Percentiles rank a stretch among this genome's conserved stretches.
Evolutionary conservation across 2,113 vertebrate species (phyloP).

Genomic region (Cygnus atratus): DNA sequence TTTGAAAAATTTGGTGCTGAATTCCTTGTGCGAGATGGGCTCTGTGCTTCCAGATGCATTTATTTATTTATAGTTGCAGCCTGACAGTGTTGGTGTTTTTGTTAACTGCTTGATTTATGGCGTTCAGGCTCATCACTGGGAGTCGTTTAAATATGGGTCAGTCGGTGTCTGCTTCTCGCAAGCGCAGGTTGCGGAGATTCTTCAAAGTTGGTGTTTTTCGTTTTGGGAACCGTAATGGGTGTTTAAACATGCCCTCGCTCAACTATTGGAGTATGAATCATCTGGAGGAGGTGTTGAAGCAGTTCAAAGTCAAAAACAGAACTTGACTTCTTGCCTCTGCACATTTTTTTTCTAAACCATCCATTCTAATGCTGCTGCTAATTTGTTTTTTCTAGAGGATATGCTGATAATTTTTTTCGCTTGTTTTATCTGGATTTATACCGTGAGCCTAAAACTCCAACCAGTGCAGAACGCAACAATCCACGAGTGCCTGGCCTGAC

Average conservation of each 20-base stretch:
- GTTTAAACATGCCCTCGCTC: not conserved
- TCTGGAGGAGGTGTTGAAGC: conserved; percentile 43
- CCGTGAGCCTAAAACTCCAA: not conserved
- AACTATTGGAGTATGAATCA: conserved; percentile 22
- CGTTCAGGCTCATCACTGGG: not conserved
- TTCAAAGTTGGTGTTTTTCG: not conserved
- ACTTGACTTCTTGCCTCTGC: not conserved
- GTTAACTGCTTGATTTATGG: not conserved
- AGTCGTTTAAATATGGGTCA: not conserved
- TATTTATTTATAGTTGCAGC: not conserved
- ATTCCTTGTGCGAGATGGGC: not conserved
- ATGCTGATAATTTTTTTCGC: not conserved
- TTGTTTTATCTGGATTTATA: not conserved
- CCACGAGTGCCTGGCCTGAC: not conserved
- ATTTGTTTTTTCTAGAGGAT: not conserved
- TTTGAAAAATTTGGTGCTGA: not conserved
- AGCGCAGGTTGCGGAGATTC: not conserved
- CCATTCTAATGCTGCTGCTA: not conserved
- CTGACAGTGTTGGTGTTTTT: not conserved
- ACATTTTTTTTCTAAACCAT: not conserved
- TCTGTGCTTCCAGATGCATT: not conserved
- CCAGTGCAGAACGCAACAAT: not conserved
- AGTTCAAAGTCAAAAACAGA: conserved; percentile 18
- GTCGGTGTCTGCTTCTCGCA: not conserved
- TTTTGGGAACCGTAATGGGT: not conserved